Conservation (phyloP, 53 echinoderm and acorn worm species). For the Henricia sp. region DNA sequence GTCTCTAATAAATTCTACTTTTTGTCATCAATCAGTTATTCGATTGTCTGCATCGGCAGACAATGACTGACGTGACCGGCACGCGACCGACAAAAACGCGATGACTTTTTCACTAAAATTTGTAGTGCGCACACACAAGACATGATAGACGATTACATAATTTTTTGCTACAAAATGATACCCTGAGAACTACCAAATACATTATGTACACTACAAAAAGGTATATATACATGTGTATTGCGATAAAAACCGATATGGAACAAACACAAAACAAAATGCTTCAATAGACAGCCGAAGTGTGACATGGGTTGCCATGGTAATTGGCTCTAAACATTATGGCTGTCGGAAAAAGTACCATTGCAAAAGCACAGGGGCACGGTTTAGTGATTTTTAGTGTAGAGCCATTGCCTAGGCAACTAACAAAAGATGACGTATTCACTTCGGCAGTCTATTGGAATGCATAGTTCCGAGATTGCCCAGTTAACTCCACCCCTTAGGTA, state of each 20-base stretch:
- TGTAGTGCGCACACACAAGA: not conserved
- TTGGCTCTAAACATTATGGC: no score
- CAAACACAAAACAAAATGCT: not conserved
- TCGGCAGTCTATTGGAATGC: no score
- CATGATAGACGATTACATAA: not conserved
- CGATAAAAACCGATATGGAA: not conserved
- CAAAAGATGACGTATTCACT: no score
- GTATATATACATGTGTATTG: conserved; percentile 29
- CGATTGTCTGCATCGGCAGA: not conserved
- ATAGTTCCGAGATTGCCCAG: no score
- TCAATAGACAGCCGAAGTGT: not conserved
- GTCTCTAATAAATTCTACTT: not conserved
- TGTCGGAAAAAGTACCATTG: not conserved
- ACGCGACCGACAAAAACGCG: not conserved
- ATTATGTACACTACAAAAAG: conserved; percentile 31
- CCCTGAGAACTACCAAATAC: conserved; percentile 42
- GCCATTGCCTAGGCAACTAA: not conserved
- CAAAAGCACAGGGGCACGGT: not conserved
- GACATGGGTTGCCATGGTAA: not conserved
- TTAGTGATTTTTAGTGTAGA: not conserved
- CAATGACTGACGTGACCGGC: not conserved
- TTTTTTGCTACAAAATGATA: not conserved
- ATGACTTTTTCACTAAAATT: not conserved
- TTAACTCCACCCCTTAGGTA: no score
- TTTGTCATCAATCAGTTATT: not conserved